Base-by-base conservation (phyloP, 2,888 invertebrate genomes). In the Siphonodentalium dalli region DNA sequence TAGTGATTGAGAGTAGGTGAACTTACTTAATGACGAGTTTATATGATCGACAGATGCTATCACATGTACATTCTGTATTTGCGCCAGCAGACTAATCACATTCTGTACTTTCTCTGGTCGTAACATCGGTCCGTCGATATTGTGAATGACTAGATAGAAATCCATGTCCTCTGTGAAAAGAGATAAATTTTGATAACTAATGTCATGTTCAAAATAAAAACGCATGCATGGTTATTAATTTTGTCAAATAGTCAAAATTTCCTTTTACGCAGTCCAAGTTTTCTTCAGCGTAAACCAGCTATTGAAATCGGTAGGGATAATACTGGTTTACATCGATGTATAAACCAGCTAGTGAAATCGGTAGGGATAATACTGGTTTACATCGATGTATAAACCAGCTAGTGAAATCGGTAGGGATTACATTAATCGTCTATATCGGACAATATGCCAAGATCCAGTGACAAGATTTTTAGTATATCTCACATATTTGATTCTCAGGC, bases 21-120 rank as follows among this genome's bases (percentile, higher is more conserved):
- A 71, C 77, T 71, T 66, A 82, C 78, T 68, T 21, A 83, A 68
- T 11, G 81, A 76, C 13, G 93, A 90, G 83, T 97, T 96, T 28
- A 96, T 90, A 75, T 97, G 95, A 84, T 98, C 97, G 44, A 95
- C 88, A 0, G 93, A 91, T 2, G 94, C 94, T 61, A 98, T 82
- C 9, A 96, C 82, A 78, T 92, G 92, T 42, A 97, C 84, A 76
- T 91, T 90, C 11, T 85, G 85, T 34, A 91, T 85, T 54, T 87
- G 86, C 0, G 92, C 88, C 62, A 98, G 82, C 61, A 87, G 86
- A 4, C 92, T 88, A 9, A 98, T 80, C 3, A 89, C 84, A 46
- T 87, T 86, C 80, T 97, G 95, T 0, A 88, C 84, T 81, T 91
- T 93, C 23, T 86, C 85, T 69, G 88, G 88, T 43, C 92, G 85